Conservation (phyloP, 2,888 invertebrate species). For the Drosophila fulvimacula region DNA sequence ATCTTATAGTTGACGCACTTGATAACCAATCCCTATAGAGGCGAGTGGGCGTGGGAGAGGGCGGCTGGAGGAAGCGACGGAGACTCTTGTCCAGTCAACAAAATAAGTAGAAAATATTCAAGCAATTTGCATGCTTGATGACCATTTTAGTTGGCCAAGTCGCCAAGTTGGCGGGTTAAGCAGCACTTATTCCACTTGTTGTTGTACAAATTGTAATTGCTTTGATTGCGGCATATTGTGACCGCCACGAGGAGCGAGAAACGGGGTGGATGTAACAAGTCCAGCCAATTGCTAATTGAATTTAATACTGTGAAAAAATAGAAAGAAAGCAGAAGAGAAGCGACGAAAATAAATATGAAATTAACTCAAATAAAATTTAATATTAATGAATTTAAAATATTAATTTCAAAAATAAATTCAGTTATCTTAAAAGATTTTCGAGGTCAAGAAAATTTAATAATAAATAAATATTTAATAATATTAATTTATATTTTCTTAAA, state of each 20-base stretch:
- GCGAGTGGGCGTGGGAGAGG: not conserved
- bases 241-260: not conserved
- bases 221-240: constrained; percentile 58
- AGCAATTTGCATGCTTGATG: constrained; percentile 71
- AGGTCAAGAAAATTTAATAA: no score
- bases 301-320: constrained; percentile 18
- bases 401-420: no score
- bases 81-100: constrained; percentile 1
- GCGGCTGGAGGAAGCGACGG: not conserved
- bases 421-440: no score
- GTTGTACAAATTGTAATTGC: constrained; percentile 51
- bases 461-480: no score
- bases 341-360: not conserved
- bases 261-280: not conserved
- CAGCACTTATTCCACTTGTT: constrained; percentile 29
- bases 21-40: constrained; percentile 3
- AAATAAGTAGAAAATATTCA: constrained; percentile 62
- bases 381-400: no score
- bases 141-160: constrained; percentile 47
- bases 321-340: no score
- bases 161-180: constrained; percentile 47
- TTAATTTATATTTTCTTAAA: no score
- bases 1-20: constrained; percentile 17
- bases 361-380: not conserved
- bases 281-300: constrained; percentile 45